Base-by-base conservation (phyloP, 1,140 invertebrate species). In the Bombus pascuorum region DNA sequence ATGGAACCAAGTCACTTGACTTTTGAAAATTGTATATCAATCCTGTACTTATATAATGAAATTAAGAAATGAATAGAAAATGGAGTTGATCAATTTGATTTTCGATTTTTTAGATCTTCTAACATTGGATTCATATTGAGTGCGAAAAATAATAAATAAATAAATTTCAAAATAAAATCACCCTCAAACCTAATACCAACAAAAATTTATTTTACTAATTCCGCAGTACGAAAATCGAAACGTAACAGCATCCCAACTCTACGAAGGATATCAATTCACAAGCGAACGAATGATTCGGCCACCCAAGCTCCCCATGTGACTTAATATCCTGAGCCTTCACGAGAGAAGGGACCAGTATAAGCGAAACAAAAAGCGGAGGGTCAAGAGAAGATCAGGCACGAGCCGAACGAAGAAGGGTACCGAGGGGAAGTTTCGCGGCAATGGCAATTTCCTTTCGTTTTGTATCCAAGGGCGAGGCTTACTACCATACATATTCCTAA, bases 341-440 rank as follows among this genome's bases (percentile, higher is more conserved):
- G 77, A 32, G 71, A 78, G 85, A 66, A 73, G 44, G 81, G 82
- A 78, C 81, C 73, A 71, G 75, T 74, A 76, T 83, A 12, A 72
- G 65, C 28, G 70, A 66, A 57, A 66, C 15, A 71, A 66, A 80
- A 42, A 47, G 47, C 22, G 18, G 59, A 18, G 75, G 34, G 59
- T 53, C 15, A n/a, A 53, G 53, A 57, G 72, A 42, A 28, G 59
- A 81, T 70, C n/a, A 15, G 42, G 18, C 12, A 32, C 22, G 34
- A 53, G 18, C n/a, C 28, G 66, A 47, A 65, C 47, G 70, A 42
- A 28, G 79, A 22, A 47, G 39, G 66, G 66, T 22, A n/a, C 8
- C n/a, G 65, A 44, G 37, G 47, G 65, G 72, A 71, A 57, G 62
- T 79, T 57, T 59, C 39, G 37, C 47, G 79, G 44, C 59, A 34